Percentiles rank a stretch among this genome's conserved stretches.
Conservation (phyloP, 2,113 vertebrate genomes). For the Lanius collurio region DNA sequence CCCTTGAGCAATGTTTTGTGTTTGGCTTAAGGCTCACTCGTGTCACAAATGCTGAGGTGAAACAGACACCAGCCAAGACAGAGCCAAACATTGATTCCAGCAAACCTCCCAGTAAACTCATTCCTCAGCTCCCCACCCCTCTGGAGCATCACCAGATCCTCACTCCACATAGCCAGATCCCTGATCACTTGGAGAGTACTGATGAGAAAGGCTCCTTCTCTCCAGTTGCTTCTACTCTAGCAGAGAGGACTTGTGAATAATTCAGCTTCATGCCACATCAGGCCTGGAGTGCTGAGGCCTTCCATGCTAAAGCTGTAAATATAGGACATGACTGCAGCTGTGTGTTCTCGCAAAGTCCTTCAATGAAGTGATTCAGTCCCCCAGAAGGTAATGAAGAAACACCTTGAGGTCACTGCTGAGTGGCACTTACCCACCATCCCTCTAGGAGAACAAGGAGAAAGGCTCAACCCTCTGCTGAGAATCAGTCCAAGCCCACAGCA, state of each 20-base stretch:
- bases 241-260: conserved; percentile 54
- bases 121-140: not conserved
- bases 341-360: not conserved
- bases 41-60: not conserved
- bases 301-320: conserved; percentile 40
- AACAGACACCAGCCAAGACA: not conserved
- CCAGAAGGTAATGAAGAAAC: conserved; percentile 15
- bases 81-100: not conserved
- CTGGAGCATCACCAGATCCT: not conserved
- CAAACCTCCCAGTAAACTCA: not conserved
- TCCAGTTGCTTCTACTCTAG: not conserved
- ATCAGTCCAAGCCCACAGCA: not conserved
- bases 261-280: conserved; percentile 41
- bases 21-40: not conserved
- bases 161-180: not conserved
- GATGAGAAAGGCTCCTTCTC: not conserved
- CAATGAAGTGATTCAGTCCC: conserved; percentile 14
- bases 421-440: not conserved
- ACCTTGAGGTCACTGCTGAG: conserved; percentile 15
- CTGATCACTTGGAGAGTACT: not conserved
- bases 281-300: conserved; percentile 2
- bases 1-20: not conserved
- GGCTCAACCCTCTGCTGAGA: not conserved
- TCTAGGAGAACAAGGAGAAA: not conserved
- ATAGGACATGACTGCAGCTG: conserved; percentile 20